phyloP scores from a whole-genome alignment of 2,113 vertebrate genomes.

The Siniperca knerii region DNA sequence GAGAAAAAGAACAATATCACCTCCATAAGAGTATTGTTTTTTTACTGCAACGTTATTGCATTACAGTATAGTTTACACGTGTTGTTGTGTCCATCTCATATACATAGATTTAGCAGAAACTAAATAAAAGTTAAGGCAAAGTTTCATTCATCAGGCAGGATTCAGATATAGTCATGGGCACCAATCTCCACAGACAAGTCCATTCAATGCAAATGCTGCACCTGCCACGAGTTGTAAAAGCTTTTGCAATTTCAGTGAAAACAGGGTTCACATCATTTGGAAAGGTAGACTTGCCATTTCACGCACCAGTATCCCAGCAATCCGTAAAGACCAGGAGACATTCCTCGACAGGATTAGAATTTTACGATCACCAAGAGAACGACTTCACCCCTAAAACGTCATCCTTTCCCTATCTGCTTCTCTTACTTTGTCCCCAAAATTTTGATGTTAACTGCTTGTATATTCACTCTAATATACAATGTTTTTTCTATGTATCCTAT shows the following conservation, averaged over 20 bases:
- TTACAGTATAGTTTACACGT: neutral
- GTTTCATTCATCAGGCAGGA: slow-evolving; percentile 44
- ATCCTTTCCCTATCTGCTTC: slow-evolving; percentile 46
- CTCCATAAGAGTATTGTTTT: neutral
- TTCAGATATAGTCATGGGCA: slow-evolving; percentile 47
- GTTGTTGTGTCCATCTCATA: neutral
- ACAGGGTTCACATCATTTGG: slow-evolving; percentile 81
- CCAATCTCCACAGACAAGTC: slow-evolving; percentile 65
- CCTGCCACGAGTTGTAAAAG: slow-evolving; percentile 78
- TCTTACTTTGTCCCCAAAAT: slow-evolving; percentile 29
- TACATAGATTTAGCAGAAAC: neutral
- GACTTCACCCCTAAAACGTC: slow-evolving; percentile 71
- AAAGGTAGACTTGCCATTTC: slow-evolving; percentile 86
- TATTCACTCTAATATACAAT: neutral
- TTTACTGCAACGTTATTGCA: neutral
- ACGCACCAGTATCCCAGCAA: slow-evolving; percentile 84
- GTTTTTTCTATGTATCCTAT: neutral
- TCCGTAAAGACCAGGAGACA: slow-evolving; percentile 84
- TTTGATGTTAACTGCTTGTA: slow-evolving; percentile 21
- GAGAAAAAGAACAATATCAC: neutral
- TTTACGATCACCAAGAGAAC: slow-evolving; percentile 80
- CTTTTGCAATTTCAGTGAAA: slow-evolving; percentile 78
- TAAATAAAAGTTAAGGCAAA: slow-evolving; percentile 26
- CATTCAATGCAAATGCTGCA: slow-evolving; percentile 81
- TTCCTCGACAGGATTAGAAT: slow-evolving; percentile 85